Evolutionary conservation across 2,888 invertebrate genomes (phyloP).

Genomic region (Nycteola revayana): DNA sequence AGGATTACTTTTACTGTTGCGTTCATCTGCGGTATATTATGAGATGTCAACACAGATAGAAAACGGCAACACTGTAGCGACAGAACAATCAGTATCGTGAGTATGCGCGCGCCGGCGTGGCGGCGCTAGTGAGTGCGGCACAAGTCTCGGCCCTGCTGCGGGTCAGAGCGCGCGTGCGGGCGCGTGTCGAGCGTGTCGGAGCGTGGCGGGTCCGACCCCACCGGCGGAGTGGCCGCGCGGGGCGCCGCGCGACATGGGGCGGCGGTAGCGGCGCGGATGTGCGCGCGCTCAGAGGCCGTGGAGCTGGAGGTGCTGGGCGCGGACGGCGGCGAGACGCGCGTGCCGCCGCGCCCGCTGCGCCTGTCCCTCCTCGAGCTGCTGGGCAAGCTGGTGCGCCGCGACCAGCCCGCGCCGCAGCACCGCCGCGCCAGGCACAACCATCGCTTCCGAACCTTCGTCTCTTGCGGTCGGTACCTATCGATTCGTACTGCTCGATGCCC

Average conservation of each 20-base stretch:
- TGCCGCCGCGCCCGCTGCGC: constrained; percentile 86
- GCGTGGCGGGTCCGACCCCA: constrained; percentile 47
- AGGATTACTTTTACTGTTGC: too few species aligned
- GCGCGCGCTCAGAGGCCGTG: constrained; percentile 89
- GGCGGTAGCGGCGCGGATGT: constrained; percentile 88
- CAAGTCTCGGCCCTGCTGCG: constrained; percentile 53
- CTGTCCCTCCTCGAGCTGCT: constrained; percentile 85
- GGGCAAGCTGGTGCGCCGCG: constrained; percentile 83
- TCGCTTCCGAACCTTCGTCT: constrained; percentile 77
- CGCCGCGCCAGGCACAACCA: constrained; percentile 78
- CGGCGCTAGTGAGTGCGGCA: constrained; percentile 45
- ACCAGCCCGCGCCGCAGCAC: constrained; percentile 71
- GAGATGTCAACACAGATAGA: constrained; percentile 25
- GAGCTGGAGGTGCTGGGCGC: constrained; percentile 91
- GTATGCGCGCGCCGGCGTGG: constrained; percentile 48
- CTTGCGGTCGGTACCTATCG: constrained; percentile 68
- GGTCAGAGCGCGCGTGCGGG: constrained; percentile 58
- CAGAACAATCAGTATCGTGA: constrained; percentile 34
- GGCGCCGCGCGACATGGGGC: constrained; percentile 85
- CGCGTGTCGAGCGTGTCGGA: constrained; percentile 44
- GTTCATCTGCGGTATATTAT: too few species aligned
- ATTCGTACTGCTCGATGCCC: constrained; percentile 24
- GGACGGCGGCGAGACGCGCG: constrained; percentile 88
- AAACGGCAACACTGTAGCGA: constrained; percentile 46
- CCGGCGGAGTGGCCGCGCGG: constrained; percentile 54